phyloP scores from a whole-genome alignment of 2,888 invertebrate genomes.

The Stegophylla sp. region DNA sequence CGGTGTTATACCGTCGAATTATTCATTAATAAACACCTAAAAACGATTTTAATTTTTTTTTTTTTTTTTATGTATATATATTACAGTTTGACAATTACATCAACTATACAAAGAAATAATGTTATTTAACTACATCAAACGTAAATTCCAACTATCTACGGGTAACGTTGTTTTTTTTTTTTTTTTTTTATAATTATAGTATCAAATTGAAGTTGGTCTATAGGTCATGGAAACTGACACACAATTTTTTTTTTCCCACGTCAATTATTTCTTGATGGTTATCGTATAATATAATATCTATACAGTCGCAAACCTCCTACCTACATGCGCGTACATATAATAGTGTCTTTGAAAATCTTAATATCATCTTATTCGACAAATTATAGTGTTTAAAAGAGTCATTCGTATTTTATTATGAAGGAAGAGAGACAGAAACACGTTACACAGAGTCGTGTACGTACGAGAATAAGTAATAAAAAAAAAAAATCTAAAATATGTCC shows the following conservation, averaged over 20 bases:
- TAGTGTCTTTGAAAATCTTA: not conserved
- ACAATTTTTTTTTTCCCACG: constrained; percentile 40
- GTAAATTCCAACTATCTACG: too few relatives aligned
- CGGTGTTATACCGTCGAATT: not conserved
- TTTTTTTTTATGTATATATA: not conserved
- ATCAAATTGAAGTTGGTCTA: constrained; percentile 5
- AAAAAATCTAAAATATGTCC: not conserved
- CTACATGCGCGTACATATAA: not conserved
- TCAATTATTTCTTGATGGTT: constrained; percentile 36
- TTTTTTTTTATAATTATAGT: not conserved
- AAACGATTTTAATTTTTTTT: not conserved
- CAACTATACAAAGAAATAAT: not conserved
- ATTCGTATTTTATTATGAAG: constrained; percentile 17
- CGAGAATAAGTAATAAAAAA: too few relatives aligned
- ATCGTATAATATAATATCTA: constrained; percentile 7
- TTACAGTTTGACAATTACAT: not conserved
- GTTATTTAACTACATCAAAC: not conserved
- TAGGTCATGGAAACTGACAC: constrained; percentile 25
- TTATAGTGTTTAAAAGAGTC: constrained; percentile 41
- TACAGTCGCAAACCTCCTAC: not conserved
- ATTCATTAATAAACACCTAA: not conserved
- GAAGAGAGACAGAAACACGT: too few relatives aligned
- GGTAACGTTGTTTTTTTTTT: not conserved
- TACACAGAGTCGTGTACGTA: too few relatives aligned
- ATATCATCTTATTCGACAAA: constrained; percentile 30